Evolutionary conservation across 2,113 vertebrate genomes (phyloP), one percentile per base, ranked within the genome.

Genomic region (Anguilla japonica): DNA sequence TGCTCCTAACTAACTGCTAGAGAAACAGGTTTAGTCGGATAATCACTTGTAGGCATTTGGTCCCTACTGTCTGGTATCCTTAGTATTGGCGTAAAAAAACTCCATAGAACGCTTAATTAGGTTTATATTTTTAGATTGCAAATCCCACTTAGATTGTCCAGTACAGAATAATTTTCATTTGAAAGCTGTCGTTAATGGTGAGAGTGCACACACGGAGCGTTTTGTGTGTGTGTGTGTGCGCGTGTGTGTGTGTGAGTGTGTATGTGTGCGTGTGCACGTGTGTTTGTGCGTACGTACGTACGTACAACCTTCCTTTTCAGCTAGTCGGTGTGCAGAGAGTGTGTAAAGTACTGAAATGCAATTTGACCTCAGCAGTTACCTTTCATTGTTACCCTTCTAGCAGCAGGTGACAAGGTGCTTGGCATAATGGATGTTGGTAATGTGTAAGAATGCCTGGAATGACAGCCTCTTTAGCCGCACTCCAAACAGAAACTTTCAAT

Each of bases 341-440:
- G 9, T 13, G 26, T 34, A 34, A 34, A 75, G n/a, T 34, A 29
- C 9, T 34, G 71, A 34, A 75, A 75, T 75, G 71, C 1, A 34
- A 29, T 75, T 75, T 75, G 71, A 75, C 71, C 71, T 75, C 5
- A 34, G 71, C 71, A 13, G 26, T 75, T 75, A 75, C 71, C 71
- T 75, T 75, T 75, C 26, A 75, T 75, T 75, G 71, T 75, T 75
- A 34, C 71, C 8, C 26, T 13, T 75, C 11, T 75, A 13, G 71
- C 71, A 75, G 71, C 71, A 34, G 71, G 71, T 75, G 71, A 75
- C 71, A 75, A 34, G 71, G 71, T 75, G 71, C 71, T 75, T 34
- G 71, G 71, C 71, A 11, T 75, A 75, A 75, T 75, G 71, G 71
- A 75, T 75, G 71, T 75, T 5, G 5, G 7, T 75, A 75, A 34